Evolutionary conservation across 2,797 vertebrate genomes (phyloP).

Genomic region (Gymnopithys bicolor): DNA sequence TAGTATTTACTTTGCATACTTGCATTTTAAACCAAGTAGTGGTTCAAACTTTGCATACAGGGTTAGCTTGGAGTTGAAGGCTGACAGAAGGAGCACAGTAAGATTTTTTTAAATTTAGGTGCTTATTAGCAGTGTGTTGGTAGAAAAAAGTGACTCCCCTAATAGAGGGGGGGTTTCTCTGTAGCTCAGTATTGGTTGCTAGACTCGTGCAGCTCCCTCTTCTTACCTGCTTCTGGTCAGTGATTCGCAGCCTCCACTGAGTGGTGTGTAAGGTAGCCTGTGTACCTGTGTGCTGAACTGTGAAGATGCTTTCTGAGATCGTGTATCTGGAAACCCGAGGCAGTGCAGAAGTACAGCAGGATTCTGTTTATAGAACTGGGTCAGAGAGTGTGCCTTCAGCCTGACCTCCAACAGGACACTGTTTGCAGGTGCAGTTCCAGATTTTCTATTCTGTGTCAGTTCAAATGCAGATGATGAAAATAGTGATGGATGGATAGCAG

Average conservation of each 20-base stretch:
- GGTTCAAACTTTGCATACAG: background rate
- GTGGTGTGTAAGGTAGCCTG: background rate
- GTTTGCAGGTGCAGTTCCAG: background rate
- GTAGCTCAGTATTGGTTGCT: background rate
- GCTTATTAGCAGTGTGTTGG: background rate
- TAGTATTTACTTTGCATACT: background rate
- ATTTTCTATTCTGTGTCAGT: background rate
- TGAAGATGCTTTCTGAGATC: background rate
- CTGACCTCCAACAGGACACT: background rate
- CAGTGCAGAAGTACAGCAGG: background rate
- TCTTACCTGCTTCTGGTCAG: background rate
- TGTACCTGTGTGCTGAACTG: background rate
- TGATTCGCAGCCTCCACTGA: background rate
- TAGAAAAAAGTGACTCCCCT: background rate
- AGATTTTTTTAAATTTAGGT: background rate
- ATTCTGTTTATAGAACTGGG: conserved; percentile 50
- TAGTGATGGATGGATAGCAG: background rate
- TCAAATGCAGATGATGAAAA: background rate
- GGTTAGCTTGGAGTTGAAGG: background rate
- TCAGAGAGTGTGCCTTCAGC: background rate
- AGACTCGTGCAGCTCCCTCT: background rate
- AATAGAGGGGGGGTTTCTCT: background rate
- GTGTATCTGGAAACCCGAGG: background rate
- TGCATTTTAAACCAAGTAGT: background rate
- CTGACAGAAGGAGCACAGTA: background rate